A percentile compares a stretch with the other conserved stretches of the same genome.
Conservation (phyloP, 2,113 vertebrate species). For the Acinonyx jubatus region DNA sequence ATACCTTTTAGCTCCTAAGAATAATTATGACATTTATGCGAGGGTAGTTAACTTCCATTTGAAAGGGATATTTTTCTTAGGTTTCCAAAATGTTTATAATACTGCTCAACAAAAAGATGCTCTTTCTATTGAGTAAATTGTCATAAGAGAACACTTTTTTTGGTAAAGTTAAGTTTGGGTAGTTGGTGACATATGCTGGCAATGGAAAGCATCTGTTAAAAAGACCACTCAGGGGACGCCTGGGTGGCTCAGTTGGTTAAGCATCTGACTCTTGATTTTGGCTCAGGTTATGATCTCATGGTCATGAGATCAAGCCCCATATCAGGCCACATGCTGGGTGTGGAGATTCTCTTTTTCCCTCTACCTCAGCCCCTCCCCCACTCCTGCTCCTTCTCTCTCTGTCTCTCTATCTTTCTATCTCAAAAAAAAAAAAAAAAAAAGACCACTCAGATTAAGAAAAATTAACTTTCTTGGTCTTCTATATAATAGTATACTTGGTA, state of each 20-base stretch:
- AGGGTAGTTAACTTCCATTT: neutral
- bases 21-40: neutral
- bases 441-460: neutral
- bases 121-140: neutral
- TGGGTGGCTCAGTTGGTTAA: no score
- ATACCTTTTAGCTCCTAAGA: neutral
- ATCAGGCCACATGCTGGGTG: no score
- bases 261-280: no score
- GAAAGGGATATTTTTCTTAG: neutral
- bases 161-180: neutral
- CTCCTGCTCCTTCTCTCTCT: no score
- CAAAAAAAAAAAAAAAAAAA: no score
- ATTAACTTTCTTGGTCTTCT: neutral
- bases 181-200: neutral
- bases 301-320: no score
- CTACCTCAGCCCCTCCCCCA: no score
- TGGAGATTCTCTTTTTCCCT: no score
- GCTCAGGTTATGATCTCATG: no score
- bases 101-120: neutral
- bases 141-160: neutral
- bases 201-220: neutral
- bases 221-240: neutral
- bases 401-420: no score
- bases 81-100: neutral
- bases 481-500: neutral